Evolutionary conservation across 2,113 vertebrate species (phyloP).

Genomic region (Cromileptes altivelis): DNA sequence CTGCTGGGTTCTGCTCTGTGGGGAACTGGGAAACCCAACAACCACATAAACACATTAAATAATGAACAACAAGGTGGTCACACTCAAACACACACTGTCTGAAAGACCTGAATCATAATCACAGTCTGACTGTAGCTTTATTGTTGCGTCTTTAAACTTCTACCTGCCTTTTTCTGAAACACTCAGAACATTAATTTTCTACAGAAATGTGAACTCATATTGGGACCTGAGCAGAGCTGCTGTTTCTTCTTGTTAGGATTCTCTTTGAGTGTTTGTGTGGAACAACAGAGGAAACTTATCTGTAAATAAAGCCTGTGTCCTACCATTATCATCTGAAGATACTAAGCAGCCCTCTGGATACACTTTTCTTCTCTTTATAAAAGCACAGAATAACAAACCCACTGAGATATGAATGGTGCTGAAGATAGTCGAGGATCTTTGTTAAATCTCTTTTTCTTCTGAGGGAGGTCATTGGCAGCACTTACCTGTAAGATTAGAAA

Average conservation of each 20-base stretch:
- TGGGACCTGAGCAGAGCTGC: background rate
- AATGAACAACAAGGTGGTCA: background rate
- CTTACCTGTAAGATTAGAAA: background rate
- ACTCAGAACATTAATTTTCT: background rate
- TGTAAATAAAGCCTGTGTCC: constrained; percentile 4
- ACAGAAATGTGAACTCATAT: background rate
- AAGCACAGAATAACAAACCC: constrained; percentile 10
- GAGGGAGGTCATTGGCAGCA: background rate
- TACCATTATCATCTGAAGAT: constrained; percentile 10
- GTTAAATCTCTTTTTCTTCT: background rate
- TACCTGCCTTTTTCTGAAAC: background rate
- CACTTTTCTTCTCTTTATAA: background rate
- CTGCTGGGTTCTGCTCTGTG: background rate
- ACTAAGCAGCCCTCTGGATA: constrained; percentile 32
- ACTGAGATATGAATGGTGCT: background rate
- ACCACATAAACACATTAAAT: background rate
- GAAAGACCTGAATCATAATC: background rate
- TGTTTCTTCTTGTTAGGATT: constrained; percentile 27
- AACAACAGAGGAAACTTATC: constrained; percentile 12
- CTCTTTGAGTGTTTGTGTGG: constrained; percentile 16
- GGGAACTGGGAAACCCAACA: background rate
- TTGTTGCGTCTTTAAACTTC: background rate
- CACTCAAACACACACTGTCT: background rate
- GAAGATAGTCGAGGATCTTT: background rate
- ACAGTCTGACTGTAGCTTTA: background rate